Conservation (phyloP, 2,113 vertebrate genomes). For the Bambusicola thoracicus region DNA sequence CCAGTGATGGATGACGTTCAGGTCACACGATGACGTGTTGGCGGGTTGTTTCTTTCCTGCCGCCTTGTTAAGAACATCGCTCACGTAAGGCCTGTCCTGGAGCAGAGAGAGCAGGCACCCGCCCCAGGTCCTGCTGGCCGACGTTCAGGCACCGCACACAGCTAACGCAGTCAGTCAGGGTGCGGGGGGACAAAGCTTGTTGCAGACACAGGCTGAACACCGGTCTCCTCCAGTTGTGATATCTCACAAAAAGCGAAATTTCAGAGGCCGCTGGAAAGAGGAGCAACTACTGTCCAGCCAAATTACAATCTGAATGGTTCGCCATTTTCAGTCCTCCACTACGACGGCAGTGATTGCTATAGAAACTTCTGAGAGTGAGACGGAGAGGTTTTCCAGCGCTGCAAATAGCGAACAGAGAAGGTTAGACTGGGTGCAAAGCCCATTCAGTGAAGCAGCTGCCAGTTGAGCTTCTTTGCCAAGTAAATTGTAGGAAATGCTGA, state of each 20-base stretch:
- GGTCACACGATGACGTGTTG: not conserved
- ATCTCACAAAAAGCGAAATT: conserved; percentile 8
- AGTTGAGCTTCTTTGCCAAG: conserved; percentile 59
- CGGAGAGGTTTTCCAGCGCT: conserved; percentile 64
- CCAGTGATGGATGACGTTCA: not conserved
- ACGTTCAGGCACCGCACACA: not conserved
- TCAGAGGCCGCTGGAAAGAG: not conserved
- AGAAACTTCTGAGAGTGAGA: conserved; percentile 67
- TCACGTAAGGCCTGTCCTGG: not conserved
- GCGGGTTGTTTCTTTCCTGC: not conserved
- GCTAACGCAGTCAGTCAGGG: not conserved
- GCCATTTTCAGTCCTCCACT: conserved; percentile 29
- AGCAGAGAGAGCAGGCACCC: not conserved
- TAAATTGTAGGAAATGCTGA: conserved; percentile 61
- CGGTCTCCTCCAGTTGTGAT: not conserved
- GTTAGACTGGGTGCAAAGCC: conserved; percentile 73
- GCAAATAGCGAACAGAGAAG: conserved; percentile 41
- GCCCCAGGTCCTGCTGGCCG: accelerated
- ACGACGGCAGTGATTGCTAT: conserved; percentile 37
- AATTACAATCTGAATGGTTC: conserved; percentile 65
- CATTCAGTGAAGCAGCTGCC: conserved; percentile 73
- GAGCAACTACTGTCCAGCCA: conserved; percentile 49
- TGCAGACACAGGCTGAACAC: not conserved
- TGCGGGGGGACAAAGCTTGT: not conserved
- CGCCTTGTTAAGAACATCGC: not conserved